These are phyloP conservation scores for Diadema setosum DNA, from an alignment of 35 echinoderm and acorn worm genomes.

Conservation along the genomic window DNA sequence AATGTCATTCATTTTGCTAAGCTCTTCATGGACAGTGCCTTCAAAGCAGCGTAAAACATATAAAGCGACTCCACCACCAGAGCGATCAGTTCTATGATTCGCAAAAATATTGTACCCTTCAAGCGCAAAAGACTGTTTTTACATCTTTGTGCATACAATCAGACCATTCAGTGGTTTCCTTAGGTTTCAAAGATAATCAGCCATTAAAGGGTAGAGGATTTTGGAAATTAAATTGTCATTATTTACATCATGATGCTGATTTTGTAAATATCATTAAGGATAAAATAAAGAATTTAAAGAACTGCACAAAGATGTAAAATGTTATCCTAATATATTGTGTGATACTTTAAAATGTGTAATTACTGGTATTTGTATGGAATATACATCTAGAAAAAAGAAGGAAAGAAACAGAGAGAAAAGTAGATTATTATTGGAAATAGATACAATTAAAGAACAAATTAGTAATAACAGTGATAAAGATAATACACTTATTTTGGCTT, in stretches of 20 bases:
- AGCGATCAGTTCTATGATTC: too few species aligned
- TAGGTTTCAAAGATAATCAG: background rate
- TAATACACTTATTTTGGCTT: too few species aligned
- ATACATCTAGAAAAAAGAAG: background rate
- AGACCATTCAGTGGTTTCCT: background rate
- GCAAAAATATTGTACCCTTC: too few species aligned
- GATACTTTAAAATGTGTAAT: constrained; percentile 10
- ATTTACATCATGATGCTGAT: constrained; percentile 24
- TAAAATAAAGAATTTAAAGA: too few species aligned
- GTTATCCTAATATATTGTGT: background rate
- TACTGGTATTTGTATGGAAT: constrained; percentile 11
- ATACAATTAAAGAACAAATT: background rate
- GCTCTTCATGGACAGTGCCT: too few species aligned
- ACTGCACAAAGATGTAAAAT: background rate
- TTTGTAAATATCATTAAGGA: background rate
- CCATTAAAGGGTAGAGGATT: background rate
- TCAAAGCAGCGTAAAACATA: too few species aligned
- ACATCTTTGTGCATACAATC: too few species aligned
- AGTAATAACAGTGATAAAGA: background rate
- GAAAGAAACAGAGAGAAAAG: background rate
- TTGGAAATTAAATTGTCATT: constrained; percentile 27
- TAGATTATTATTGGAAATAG: background rate
- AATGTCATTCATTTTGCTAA: too few species aligned
- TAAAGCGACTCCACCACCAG: too few species aligned
- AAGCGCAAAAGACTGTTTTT: too few species aligned